Evolutionary conservation across 2,888 invertebrate species (phyloP).

Genomic region (Baccha elongata): DNA sequence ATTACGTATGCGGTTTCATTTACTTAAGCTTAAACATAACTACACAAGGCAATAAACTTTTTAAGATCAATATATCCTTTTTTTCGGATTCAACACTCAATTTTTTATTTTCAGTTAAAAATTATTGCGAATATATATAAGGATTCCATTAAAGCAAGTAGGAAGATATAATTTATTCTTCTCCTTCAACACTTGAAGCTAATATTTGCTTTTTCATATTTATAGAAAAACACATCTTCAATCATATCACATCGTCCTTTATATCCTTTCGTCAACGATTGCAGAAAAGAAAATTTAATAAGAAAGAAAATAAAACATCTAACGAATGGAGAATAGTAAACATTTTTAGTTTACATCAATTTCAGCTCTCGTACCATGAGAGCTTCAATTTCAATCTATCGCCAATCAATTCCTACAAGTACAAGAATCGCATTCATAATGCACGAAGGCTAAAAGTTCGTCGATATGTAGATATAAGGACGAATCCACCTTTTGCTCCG

Average conservation of each 20-base stretch:
- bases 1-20: too few relatives aligned
- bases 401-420: conserved; percentile 30
- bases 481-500: not conserved
- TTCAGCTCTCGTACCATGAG: not conserved
- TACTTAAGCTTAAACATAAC: too few relatives aligned
- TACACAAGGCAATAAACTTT: too few relatives aligned
- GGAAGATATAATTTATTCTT: not conserved
- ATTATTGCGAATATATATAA: too few relatives aligned
- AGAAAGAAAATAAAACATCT: not conserved
- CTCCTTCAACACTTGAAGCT: not conserved
- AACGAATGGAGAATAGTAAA: conserved; percentile 13
- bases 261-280: not conserved
- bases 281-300: not conserved
- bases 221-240: not conserved
- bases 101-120: too few relatives aligned
- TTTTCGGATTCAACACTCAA: too few relatives aligned
- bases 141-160: too few relatives aligned
- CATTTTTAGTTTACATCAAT: not conserved
- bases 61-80: too few relatives aligned
- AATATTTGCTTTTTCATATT: not conserved
- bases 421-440: conserved; percentile 34
- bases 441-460: not conserved
- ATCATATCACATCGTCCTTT: not conserved
- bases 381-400: conserved; percentile 47
- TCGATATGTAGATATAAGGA: conserved; percentile 4